Evolutionary conservation across 2,113 vertebrate species (phyloP).

Genomic region (Melanerpes aurifrons): DNA sequence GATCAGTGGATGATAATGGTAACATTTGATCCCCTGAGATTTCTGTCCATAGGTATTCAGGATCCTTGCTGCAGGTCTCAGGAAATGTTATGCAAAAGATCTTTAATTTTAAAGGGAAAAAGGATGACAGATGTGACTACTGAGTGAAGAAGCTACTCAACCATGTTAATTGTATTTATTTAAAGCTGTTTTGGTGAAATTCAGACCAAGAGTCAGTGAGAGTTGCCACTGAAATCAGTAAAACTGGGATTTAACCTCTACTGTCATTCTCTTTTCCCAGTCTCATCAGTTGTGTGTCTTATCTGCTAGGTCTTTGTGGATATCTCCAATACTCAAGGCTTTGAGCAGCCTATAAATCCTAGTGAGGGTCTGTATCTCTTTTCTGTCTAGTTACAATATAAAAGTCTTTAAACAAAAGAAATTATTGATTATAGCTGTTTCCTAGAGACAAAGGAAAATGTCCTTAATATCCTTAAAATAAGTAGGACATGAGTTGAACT

Average conservation of each 20-base stretch:
- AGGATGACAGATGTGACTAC: neutral
- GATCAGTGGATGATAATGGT: neutral
- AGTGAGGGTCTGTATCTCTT: neutral
- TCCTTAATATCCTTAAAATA: slow-evolving; percentile 29
- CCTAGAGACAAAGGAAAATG: neutral
- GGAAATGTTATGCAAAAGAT: neutral
- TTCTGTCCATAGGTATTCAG: neutral
- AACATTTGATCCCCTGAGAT: neutral
- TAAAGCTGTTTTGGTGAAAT: neutral
- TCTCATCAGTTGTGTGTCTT: neutral
- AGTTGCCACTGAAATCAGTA: neutral
- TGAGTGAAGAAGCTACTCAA: neutral
- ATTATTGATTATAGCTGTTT: neutral
- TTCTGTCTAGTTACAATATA: neutral
- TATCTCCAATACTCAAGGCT: neutral
- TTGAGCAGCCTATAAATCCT: neutral
- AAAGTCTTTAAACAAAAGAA: neutral
- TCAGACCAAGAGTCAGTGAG: neutral
- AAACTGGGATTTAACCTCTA: neutral
- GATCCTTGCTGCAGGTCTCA: neutral
- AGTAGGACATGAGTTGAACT: neutral
- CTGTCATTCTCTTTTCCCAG: neutral
- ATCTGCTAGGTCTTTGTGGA: neutral
- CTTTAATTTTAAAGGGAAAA: neutral
- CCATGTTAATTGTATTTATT: neutral